Percentiles rank a stretch among this genome's conserved stretches.
Conservation (phyloP, 2,797 vertebrate species). For the Meda fulgida region DNA sequence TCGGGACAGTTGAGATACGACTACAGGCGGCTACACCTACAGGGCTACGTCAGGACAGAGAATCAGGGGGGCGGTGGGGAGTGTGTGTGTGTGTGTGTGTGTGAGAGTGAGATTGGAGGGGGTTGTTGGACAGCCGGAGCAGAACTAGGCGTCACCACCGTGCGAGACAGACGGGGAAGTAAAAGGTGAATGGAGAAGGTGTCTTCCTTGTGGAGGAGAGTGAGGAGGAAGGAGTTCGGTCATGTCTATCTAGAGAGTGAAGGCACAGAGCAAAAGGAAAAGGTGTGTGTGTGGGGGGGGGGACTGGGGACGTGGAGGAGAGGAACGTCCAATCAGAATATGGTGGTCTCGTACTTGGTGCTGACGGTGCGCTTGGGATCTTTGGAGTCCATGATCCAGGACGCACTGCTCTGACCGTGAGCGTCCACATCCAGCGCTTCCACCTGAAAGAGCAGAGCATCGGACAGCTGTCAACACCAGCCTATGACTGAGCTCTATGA, state of each 20-base stretch:
- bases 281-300: background rate
- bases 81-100: background rate
- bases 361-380: constrained; percentile 95
- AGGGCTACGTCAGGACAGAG: background rate
- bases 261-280: constrained; percentile 49
- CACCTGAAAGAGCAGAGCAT: constrained; percentile 76
- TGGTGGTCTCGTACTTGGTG: constrained; percentile 99
- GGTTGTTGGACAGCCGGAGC: background rate
- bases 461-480: background rate
- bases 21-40: background rate
- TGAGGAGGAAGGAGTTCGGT: background rate
- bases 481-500: background rate
- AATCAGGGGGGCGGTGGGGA: background rate
- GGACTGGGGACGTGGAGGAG: constrained; percentile 39
- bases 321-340: constrained; percentile 86
- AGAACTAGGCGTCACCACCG: constrained; percentile 9
- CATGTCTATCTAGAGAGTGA: constrained; percentile 52
- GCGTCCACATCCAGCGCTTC: constrained; percentile 84
- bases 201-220: background rate
- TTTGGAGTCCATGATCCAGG: constrained; percentile 94
- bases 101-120: background rate
- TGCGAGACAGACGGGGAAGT: constrained; percentile 5
- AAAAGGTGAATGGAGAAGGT: background rate
- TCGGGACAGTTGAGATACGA: background rate
- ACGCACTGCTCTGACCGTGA: constrained; percentile 86